Evolutionary conservation across 2,113 vertebrate species (phyloP), one percentile per base, ranked within the genome.

Genomic region (Chaetodon auriga): DNA sequence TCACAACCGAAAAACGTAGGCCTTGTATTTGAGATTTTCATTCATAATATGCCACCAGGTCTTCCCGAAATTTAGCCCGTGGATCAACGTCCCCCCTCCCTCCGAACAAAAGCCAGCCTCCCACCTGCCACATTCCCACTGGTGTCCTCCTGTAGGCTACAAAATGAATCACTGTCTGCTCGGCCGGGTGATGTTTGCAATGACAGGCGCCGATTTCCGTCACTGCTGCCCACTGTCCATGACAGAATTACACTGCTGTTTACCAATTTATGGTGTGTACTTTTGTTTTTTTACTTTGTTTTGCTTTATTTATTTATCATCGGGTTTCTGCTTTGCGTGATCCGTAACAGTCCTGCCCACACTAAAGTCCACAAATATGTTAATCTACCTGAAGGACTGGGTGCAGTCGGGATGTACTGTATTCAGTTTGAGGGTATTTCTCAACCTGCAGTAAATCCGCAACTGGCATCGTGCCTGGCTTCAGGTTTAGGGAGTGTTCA

Each of bases 191-290:
- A 90, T 93, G 80, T 89, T 87, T 89, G 77, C 69, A 86, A 62
- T 89, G 90, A 93, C 94, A 92, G 66, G 63, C 77, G 38, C 76
- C 13, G 79, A 93, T 87, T 90, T 93, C 93, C 92, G 94, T 95
- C 94, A 95, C 85, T 91, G 79, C 94, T 93, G 89, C 94, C 95
- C 92, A 96, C 94, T 86, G 75, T 75, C 70, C 81, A 62, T 71
- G 80, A 85, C 73, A 82, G 51, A 89, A 81, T 77, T 73, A 76
- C 73, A 85, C 74, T 87, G 76, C 21, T 86, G 79, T 81, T 88
- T 72, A 70, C 71, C 66, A 13, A 3, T 30, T 30, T 1, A 30
- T 30, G 30, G 30, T 30, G 30, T 30, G 30, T 30, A 30, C 30
- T 30, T 30, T 30, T 30, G 2, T 30, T 30, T 30, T 30, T 30